phyloP scores from a whole-genome alignment of 2,888 invertebrate species.

The Hedya salicella region DNA sequence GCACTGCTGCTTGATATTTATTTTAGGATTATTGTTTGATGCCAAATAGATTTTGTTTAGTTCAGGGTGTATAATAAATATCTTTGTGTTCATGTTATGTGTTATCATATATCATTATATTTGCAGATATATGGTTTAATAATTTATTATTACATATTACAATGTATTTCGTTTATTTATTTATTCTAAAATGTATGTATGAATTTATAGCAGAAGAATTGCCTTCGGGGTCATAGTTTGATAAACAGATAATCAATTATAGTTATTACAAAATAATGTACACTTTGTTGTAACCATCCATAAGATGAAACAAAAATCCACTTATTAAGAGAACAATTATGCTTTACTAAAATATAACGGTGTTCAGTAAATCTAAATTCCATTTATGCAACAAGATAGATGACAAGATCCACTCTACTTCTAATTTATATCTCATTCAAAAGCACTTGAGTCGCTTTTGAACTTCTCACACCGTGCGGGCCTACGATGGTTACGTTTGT shows the following conservation, averaged over 20 bases:
- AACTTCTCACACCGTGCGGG: neutral
- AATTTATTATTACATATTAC: too few species aligned
- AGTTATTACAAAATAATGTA: neutral
- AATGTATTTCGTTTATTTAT: too few species aligned
- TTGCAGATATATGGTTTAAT: too few species aligned
- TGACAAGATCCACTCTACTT: neutral
- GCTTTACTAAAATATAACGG: neutral
- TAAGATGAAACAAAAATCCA: neutral
- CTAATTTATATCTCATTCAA: too few species aligned
- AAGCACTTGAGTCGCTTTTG: neutral
- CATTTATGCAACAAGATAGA: too few species aligned
- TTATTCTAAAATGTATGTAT: too few species aligned
- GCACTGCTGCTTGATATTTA: slow-evolving; percentile 12
- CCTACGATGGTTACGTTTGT: too few species aligned
- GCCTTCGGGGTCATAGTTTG: too few species aligned
- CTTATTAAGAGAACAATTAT: neutral
- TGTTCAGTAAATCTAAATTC: neutral
- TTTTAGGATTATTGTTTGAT: slow-evolving; percentile 2
- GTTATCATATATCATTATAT: too few species aligned
- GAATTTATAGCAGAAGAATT: too few species aligned
- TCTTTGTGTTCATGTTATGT: neutral
- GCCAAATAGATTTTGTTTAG: slow-evolving; percentile 14
- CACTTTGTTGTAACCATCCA: neutral
- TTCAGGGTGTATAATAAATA: neutral
- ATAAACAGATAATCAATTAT: neutral